Base-by-base conservation (phyloP, 2,113 vertebrate genomes). In the Solea senegalensis region DNA sequence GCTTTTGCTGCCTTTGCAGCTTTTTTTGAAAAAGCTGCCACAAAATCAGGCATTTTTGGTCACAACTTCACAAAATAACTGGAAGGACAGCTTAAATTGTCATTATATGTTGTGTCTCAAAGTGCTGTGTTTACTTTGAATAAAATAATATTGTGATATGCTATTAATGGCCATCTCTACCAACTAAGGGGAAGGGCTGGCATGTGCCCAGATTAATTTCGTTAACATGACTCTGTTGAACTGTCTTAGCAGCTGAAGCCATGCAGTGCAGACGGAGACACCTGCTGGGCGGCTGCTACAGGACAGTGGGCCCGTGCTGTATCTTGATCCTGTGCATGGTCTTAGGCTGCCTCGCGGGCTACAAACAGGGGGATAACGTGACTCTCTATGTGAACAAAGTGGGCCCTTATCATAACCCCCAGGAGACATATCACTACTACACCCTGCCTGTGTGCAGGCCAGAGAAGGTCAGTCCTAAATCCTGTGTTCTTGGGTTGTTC, bases 401-500 rank as follows among this genome's bases (percentile, higher is more conserved):
- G 62, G 96, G 96, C 3, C 96, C 96, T 46, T 97, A 97, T 82
- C 96, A 97, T 82, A 97, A 97, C 78, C 96, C 96, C 16, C 96
- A 97, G 81, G 96, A 97, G 90, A 97, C 96, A 7, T 97, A 97
- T 89, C 96, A 97, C 89, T 97, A 94, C 90, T 97, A 97, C 77
- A 95, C 95, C 2, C 90, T 97, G 65, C 96, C 96, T 3, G 96
- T 97, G 16, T 97, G 96, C 91, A 94, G 94, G 55, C 96, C 96
- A 0, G 87, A 93, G 65, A 93, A 96, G 91, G 95, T 97, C 65
- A 89, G 90, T 89, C 50, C 21, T 80, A 51, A 71, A 43, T 69
- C 69, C 16, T 44, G 44, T 49, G 15, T 41, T 28, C 14, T 66
- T 14, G 12, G 9, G 43, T 6, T 65, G 46, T 49, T 71, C 27